Percentiles rank a stretch among this genome's conserved stretches.
Conservation (phyloP, 2,797 vertebrate species). For the Sphenodon punctatus region DNA sequence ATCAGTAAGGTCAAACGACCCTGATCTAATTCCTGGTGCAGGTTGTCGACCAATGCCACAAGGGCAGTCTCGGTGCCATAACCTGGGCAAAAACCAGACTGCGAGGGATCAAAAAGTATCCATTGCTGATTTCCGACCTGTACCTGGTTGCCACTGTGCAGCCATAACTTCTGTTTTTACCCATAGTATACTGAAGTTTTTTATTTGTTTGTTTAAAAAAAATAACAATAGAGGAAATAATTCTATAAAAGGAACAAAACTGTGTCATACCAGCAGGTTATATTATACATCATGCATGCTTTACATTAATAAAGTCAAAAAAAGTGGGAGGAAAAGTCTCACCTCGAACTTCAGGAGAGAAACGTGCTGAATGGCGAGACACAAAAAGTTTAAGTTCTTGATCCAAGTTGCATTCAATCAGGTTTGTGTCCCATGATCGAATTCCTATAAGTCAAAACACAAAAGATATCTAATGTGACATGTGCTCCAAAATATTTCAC, state of each 20-base stretch:
- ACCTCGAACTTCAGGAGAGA: constrained; percentile 96
- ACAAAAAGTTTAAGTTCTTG: constrained; percentile 98
- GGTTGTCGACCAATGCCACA: too few species aligned
- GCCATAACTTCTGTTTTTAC: too few species aligned
- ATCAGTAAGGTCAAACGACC: too few species aligned
- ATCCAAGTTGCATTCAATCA: constrained; percentile 95
- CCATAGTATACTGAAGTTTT: too few species aligned
- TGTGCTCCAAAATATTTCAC: neutral
- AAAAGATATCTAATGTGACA: constrained; percentile 34
- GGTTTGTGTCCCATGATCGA: constrained; percentile 96
- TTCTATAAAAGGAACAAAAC: neutral
- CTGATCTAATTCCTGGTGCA: too few species aligned
- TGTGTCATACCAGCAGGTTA: neutral
- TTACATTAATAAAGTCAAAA: neutral
- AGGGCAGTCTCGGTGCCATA: too few species aligned
- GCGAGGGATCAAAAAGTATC: too few species aligned
- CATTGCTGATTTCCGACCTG: too few species aligned
- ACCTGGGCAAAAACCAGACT: too few species aligned
- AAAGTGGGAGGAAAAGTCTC: too few species aligned
- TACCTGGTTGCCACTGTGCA: too few species aligned
- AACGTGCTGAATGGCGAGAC: constrained; percentile 95
- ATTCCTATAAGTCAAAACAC: constrained; percentile 84
- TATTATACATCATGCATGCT: neutral
- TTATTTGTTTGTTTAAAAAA: neutral
- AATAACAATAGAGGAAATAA: neutral